A percentile compares a stretch with the other conserved stretches of the same genome.
Conservation (phyloP, 2,797 vertebrate species). For the Sebastes aleutianus region DNA sequence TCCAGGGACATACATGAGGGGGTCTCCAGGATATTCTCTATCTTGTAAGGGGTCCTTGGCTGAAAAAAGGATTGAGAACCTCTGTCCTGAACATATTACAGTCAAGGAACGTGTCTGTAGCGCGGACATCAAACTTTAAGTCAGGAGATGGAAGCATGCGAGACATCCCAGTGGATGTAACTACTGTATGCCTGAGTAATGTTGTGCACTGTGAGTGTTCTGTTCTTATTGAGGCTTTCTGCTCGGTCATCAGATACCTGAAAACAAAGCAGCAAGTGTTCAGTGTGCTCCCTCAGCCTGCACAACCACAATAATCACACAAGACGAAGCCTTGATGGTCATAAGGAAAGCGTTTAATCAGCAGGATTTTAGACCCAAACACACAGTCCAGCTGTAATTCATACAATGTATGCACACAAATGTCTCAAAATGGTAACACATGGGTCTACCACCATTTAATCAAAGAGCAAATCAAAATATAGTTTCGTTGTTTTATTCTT, state of each 20-base stretch:
- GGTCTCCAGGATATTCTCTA: no score
- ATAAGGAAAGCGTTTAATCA: constrained; percentile 55
- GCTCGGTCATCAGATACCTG: no score
- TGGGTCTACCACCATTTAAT: constrained; percentile 26
- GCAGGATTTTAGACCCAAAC: constrained; percentile 30
- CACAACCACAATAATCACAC: not conserved
- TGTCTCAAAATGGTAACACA: constrained; percentile 37
- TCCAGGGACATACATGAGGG: no score
- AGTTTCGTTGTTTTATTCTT: constrained; percentile 14
- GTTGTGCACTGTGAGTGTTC: no score
- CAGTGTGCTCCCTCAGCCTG: not conserved
- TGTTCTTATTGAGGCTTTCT: no score
- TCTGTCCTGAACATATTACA: not conserved
- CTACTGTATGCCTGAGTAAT: no score
- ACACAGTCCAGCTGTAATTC: constrained; percentile 51
- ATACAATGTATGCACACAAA: constrained; percentile 31
- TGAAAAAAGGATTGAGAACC: no score
- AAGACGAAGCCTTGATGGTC: not conserved
- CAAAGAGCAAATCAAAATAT: constrained; percentile 22
- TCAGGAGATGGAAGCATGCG: not conserved
- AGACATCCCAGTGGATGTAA: not conserved
- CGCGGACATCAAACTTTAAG: not conserved
- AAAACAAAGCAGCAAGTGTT: not conserved
- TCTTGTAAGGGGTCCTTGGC: no score
- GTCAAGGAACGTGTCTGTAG: not conserved